A percentile compares a stretch with the other conserved stretches of the same genome.
These are phyloP conservation scores for Tragelaphus oryx DNA, from an alignment of 2,797 vertebrate genomes.

Conservation along the genomic window DNA sequence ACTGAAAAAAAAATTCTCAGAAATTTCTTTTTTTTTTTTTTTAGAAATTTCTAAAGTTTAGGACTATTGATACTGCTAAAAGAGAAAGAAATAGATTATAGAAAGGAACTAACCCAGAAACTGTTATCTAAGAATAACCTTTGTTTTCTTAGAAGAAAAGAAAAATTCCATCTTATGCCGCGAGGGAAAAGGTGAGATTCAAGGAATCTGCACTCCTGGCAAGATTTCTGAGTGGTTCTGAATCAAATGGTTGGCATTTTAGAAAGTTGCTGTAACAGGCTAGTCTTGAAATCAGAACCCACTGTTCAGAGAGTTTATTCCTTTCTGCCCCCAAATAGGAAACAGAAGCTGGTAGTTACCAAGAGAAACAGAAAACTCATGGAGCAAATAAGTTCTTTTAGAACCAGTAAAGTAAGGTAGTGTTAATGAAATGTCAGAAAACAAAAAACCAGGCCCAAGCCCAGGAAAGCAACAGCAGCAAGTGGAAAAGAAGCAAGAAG, in stretches of 20 bases:
- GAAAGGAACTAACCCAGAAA: background rate
- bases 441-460: background rate
- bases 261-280: background rate
- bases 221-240: background rate
- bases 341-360: background rate
- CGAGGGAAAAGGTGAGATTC: background rate
- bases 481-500: background rate
- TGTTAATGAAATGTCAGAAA: background rate
- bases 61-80: background rate
- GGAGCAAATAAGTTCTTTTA: slow-evolving; percentile 13
- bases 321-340: background rate
- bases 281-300: slow-evolving; percentile 44
- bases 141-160: background rate
- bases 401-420: background rate
- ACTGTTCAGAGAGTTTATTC: background rate
- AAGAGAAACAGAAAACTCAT: background rate
- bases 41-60: background rate
- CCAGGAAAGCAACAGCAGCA: background rate
- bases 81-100: background rate
- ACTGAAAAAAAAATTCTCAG: background rate
- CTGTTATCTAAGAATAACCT: background rate
- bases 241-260: background rate
- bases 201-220: background rate
- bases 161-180: background rate
- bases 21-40: too few relatives aligned